A percentile compares a stretch with the other conserved stretches of the same genome.
Conservation (phyloP, 2,888 invertebrate species). For the Nemapogon koenigi region DNA sequence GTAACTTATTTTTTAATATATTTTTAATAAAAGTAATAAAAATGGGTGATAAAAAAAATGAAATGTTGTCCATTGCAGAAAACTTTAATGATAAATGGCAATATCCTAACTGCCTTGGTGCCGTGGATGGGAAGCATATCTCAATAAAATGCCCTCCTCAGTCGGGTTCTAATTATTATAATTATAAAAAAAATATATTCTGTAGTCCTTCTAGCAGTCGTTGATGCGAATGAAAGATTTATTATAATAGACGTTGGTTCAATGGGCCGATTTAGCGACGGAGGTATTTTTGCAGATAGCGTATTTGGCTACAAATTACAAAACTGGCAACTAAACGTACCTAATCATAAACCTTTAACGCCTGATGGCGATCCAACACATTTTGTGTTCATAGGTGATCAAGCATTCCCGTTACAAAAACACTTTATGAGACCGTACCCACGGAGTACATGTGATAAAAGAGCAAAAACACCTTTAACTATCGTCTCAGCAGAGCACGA, state of each 20-base stretch:
- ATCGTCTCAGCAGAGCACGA: conserved; percentile 17
- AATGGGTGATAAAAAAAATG: too few species aligned
- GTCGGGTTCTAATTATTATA: conserved; percentile 20
- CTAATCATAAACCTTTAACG: conserved; percentile 16
- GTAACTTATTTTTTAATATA: too few species aligned
- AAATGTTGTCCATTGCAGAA: conserved; percentile 18
- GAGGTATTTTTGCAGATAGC: conserved; percentile 20
- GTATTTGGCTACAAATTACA: conserved; percentile 12
- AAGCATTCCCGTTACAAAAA: conserved; percentile 14
- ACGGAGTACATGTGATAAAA: conserved; percentile 14
- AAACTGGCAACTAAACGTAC: conserved; percentile 16
- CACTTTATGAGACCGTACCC: conserved; percentile 16
- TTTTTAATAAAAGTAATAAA: too few species aligned
- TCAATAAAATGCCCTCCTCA: conserved; percentile 19
- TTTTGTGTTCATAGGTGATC: conserved; percentile 16
- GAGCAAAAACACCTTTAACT: conserved; percentile 16
- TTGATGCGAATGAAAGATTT: conserved; percentile 18
- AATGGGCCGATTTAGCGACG: conserved; percentile 17
- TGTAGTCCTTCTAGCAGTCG: conserved; percentile 20
- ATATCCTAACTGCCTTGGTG: conserved; percentile 18
- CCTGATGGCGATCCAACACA: conserved; percentile 16
- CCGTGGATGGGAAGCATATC: conserved; percentile 23
- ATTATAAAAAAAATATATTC: conserved; percentile 20
- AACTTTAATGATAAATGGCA: conserved; percentile 20
- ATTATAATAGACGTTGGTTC: conserved; percentile 16